Conservation (phyloP, 2,113 vertebrate genomes). For the Odontesthes bonariensis region DNA sequence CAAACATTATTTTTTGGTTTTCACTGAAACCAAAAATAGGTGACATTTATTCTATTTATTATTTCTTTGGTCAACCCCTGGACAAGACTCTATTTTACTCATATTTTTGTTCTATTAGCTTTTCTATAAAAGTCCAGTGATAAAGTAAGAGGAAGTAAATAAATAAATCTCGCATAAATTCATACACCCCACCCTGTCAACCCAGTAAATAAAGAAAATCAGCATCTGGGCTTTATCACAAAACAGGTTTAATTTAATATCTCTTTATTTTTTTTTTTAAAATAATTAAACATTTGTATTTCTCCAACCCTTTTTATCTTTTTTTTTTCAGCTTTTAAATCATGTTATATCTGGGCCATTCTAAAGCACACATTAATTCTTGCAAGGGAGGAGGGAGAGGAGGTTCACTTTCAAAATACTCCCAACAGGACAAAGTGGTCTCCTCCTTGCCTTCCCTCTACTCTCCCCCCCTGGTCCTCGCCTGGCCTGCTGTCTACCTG, state of each 20-base stretch:
- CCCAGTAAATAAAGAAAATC: constrained; percentile 53
- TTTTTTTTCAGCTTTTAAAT: constrained; percentile 68
- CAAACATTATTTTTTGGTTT: too few relatives aligned
- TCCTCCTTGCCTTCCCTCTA: constrained; percentile 32
- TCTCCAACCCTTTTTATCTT: constrained; percentile 80
- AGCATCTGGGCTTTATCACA: constrained; percentile 81
- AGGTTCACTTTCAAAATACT: constrained; percentile 43
- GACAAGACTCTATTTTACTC: too few relatives aligned
- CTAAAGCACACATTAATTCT: constrained; percentile 78
- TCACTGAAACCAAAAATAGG: too few relatives aligned
- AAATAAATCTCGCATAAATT: neutral
- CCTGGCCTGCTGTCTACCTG: constrained; percentile 21
- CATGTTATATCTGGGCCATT: constrained; percentile 76
- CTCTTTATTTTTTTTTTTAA: constrained; percentile 86
- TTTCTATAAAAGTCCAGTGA: neutral
- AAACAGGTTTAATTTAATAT: constrained; percentile 89
- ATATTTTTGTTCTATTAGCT: too few relatives aligned
- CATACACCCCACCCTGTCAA: constrained; percentile 1
- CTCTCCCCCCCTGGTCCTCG: neutral
- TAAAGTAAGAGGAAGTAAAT: neutral
- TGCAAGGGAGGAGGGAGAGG: constrained; percentile 52
- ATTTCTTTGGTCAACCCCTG: too few relatives aligned
- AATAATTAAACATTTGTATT: constrained; percentile 90
- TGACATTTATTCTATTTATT: too few relatives aligned
- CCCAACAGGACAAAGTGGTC: constrained; percentile 33